Percentiles rank a stretch among this genome's conserved stretches.
These are phyloP conservation scores for Cephus pulcher DNA, from an alignment of 2,888 invertebrate genomes.

Conservation along the genomic window DNA sequence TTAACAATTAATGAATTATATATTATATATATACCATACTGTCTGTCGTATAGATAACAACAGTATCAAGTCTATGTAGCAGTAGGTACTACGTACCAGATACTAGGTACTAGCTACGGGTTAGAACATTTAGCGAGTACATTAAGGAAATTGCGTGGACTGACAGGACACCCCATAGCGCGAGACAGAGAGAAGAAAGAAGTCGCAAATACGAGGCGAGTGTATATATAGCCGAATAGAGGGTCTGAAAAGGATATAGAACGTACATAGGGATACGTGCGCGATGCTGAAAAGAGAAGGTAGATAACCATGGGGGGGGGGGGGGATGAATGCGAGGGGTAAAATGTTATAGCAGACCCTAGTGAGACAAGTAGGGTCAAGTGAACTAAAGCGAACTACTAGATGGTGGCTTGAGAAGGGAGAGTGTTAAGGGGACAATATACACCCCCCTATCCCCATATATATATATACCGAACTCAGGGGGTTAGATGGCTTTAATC, in stretches of 20 bases:
- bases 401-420: constrained; percentile 30
- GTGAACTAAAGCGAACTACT: constrained; percentile 57
- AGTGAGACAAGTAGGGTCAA: constrained; percentile 61
- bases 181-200: constrained; percentile 19
- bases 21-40: neutral
- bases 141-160: constrained; percentile 65
- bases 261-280: constrained; percentile 16
- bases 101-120: constrained; percentile 8
- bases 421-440: constrained; percentile 62
- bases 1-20: no score
- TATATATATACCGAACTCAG: neutral
- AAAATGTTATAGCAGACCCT: constrained; percentile 27
- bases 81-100: neutral
- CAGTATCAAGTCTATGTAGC: neutral
- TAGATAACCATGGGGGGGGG: constrained; percentile 30
- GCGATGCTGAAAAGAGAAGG: constrained; percentile 19
- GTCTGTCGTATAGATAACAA: neutral
- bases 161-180: constrained; percentile 35
- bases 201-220: constrained; percentile 26
- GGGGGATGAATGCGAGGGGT: constrained; percentile 33
- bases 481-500: constrained; percentile 62
- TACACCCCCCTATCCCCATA: constrained; percentile 36
- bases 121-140: constrained; percentile 60
- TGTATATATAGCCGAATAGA: constrained; percentile 3
- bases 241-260: constrained; percentile 19